Evolutionary conservation across 2,888 invertebrate species (phyloP), one percentile per base, ranked within the genome.

Genomic region (Aproaerema taeniolella): DNA sequence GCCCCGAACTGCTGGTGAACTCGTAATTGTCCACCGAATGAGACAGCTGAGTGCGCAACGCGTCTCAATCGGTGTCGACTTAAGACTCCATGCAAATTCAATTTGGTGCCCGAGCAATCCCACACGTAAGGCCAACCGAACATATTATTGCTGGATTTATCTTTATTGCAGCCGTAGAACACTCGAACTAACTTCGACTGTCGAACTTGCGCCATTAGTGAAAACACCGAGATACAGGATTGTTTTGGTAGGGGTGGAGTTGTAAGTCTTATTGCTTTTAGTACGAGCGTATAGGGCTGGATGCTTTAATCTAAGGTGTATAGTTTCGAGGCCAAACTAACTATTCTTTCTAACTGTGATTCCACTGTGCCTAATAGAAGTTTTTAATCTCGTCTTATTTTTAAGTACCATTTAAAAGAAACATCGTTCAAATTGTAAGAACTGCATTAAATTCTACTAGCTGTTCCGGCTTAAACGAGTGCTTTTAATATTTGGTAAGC

Each of bases 81-180:
- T 85, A 83, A 81, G 83, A 78, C 81, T 69, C 79, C 82, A 83
- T 83, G 86, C 80, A 86, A 82, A 86, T 86, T 85, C 85, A 86
- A 86, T 86, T 85, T 83, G 73, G 81, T 78, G 75, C 77, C 81
- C 80, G 74, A 74, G 70, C 75, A 70, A 81, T 75, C 76, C 72
- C 69, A 70, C 78, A 83, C 80, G 72, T 82, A 81, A 83, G 82
- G 80, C 80, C 75, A 77, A 72, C 77, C 71, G 76, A 76, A 82
- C 83, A 81, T 85, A 81, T 86, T 86, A 86, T 86, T 81, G 81
- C 78, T 79, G 85, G 86, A 86, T 85, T 86, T 86, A 86, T 86
- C 81, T 86, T 86, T 85, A 86, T 85, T 82, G 85, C 82, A 72
- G 75, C 75, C 71, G 79, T 82, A 79, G 79, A 85, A 77, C 83